phyloP scores from a whole-genome alignment of 2,113 vertebrate genomes.

The Cryptotis parvus region DNA sequence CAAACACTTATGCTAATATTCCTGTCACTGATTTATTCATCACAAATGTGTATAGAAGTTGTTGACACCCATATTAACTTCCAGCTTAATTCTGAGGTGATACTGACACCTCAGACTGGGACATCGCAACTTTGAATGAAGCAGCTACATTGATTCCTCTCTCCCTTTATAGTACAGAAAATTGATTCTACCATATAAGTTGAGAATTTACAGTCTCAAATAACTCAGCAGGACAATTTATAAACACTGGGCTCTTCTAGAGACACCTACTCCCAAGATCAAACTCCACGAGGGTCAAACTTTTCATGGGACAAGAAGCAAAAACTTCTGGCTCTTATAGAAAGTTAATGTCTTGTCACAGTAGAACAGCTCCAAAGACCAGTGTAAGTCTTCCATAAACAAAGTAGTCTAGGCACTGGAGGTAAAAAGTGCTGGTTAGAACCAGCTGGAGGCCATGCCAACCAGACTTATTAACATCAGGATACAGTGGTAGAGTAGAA shows the following conservation, averaged over 20 bases:
- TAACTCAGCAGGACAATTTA: background rate
- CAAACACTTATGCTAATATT: background rate
- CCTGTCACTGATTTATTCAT: background rate
- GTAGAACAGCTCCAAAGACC: background rate
- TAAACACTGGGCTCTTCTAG: background rate
- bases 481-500: background rate
- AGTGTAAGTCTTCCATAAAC: background rate
- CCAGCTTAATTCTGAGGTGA: background rate
- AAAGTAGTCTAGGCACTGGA: background rate
- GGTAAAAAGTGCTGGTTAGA: background rate
- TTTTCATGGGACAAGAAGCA: background rate
- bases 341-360: background rate
- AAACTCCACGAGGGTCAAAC: background rate
- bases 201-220: background rate
- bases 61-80: background rate
- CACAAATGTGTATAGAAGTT: background rate
- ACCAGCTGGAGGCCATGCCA: background rate
- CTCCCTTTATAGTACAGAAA: background rate
- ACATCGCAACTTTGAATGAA: background rate
- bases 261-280: too few species aligned
- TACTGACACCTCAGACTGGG: background rate
- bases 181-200: background rate
- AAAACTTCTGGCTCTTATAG: background rate
- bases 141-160: background rate
- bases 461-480: background rate